Percentiles rank a stretch among this genome's conserved stretches.
Conservation (phyloP, 2,113 vertebrate species). For the Engystomops pustulosus region DNA sequence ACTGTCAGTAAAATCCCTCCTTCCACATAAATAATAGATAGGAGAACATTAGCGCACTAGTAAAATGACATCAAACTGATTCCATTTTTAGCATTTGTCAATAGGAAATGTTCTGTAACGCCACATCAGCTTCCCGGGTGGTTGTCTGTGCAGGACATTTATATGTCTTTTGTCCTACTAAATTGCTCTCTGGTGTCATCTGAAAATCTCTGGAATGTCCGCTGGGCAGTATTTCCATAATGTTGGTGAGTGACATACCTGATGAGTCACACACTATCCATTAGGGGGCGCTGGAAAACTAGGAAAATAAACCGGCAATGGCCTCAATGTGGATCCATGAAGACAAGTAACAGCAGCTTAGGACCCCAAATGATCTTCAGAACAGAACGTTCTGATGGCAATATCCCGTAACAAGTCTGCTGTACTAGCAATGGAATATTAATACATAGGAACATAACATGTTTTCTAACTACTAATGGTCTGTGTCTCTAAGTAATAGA, state of each 20-base stretch:
- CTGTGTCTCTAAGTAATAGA: too few species aligned
- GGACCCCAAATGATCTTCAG: background rate
- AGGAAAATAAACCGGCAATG: background rate
- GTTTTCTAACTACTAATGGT: too few species aligned
- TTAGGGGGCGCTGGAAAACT: background rate
- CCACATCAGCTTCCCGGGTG: background rate
- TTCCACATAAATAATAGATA: too few species aligned
- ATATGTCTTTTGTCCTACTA: background rate
- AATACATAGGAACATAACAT: constrained; percentile 15
- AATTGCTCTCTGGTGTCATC: background rate
- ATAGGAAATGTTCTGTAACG: background rate
- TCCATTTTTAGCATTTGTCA: background rate
- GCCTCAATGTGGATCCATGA: background rate
- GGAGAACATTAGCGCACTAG: background rate
- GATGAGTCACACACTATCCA: background rate
- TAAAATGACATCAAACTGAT: background rate
- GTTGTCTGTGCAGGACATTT: background rate
- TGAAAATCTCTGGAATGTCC: background rate
- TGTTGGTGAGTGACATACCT: background rate
- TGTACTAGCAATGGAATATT: background rate
- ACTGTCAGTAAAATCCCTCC: too few species aligned
- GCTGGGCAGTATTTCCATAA: background rate
- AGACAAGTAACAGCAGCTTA: background rate
- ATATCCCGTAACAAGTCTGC: constrained; percentile 10
- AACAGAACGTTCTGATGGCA: constrained; percentile 38